Evolutionary conservation across 1,140 invertebrate species (phyloP).

Genomic region (Zaprionus kolodkinae): DNA sequence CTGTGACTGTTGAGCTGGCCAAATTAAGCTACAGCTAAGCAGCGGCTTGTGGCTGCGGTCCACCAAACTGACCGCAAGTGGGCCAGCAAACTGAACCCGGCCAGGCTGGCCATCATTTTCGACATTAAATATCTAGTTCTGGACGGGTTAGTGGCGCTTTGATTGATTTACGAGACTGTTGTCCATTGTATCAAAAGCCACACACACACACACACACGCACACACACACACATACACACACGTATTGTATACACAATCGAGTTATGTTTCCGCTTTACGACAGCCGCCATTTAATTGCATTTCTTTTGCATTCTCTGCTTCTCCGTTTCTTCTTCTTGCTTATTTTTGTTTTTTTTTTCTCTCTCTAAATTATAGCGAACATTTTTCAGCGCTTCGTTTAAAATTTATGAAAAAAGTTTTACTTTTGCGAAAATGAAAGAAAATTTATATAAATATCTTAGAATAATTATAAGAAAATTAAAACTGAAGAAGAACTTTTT

Average conservation of each 20-base stretch:
- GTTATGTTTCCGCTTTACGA: slow-evolving; percentile 17
- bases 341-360: not conserved
- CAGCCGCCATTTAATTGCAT: slow-evolving; percentile 11
- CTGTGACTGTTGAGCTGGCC: slow-evolving; percentile 17
- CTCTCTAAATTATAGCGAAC: slow-evolving; percentile 5
- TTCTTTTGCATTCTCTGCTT: slow-evolving; percentile 2
- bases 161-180: slow-evolving; percentile 60
- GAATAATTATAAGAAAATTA: not conserved
- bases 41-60: not conserved
- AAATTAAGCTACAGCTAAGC: slow-evolving; percentile 25
- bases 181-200: slow-evolving; percentile 30
- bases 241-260: slow-evolving; percentile 5
- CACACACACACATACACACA: slow-evolving; percentile 14
- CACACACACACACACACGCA: slow-evolving; percentile 13
- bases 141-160: slow-evolving; percentile 35
- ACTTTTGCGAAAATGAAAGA: not conserved
- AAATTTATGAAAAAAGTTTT: slow-evolving; percentile 13
- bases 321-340: no score
- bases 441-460: not conserved
- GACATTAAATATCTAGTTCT: slow-evolving; percentile 67
- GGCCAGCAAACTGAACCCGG: not conserved
- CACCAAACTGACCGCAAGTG: not conserved
- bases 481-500: not conserved
- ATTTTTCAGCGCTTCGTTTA: slow-evolving; percentile 8
- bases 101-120: slow-evolving; percentile 46